Evolutionary conservation across 2,113 vertebrate species (phyloP).

Genomic region (Tringa solitaria): DNA sequence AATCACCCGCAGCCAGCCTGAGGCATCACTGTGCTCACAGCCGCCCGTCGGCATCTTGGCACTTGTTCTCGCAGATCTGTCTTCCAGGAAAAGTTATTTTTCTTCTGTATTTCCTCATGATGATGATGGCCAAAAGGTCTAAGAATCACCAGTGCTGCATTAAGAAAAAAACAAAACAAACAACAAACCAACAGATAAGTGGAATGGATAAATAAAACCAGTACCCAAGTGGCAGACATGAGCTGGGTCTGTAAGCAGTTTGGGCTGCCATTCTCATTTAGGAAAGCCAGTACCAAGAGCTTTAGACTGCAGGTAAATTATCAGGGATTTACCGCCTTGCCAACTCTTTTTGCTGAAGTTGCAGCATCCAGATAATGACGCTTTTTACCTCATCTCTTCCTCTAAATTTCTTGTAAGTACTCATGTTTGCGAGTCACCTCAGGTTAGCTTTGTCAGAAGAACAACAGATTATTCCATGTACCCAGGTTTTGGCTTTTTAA

Average conservation of each 20-base stretch:
- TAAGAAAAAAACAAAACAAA: background rate
- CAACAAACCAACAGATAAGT: background rate
- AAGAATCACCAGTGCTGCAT: background rate
- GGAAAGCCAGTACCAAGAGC: background rate
- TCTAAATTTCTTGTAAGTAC: background rate
- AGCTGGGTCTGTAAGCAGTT: background rate
- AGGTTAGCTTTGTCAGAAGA: background rate
- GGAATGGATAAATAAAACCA: background rate
- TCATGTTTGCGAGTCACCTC: background rate
- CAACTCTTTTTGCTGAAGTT: background rate
- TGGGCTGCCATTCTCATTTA: background rate
- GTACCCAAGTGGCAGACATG: background rate
- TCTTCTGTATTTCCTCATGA: background rate
- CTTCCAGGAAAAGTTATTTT: background rate
- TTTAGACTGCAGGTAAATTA: background rate
- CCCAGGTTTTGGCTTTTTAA: background rate
- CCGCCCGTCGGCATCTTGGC: background rate
- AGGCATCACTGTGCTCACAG: background rate
- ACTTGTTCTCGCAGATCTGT: accelerated
- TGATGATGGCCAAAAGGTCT: accelerated
- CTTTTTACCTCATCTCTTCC: background rate
- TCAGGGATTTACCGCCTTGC: background rate
- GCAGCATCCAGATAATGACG: background rate
- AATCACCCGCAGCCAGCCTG: background rate
- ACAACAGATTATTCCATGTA: background rate